Percentiles rank a stretch among this genome's conserved stretches.
Conservation (phyloP, 2,113 vertebrate species). For the Prionailurus bengalensis region DNA sequence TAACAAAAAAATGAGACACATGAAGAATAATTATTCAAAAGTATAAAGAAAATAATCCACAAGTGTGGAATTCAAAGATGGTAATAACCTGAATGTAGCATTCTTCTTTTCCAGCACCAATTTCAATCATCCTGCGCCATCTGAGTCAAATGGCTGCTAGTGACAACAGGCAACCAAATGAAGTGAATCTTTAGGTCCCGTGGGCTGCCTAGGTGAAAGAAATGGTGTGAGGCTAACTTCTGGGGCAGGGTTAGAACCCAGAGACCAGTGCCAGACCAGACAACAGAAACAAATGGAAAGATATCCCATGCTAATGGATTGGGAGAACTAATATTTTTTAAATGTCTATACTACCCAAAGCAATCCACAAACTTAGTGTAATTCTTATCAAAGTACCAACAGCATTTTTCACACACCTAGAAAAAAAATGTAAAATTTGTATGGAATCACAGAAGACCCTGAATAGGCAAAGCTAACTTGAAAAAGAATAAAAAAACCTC, state of each 20-base stretch:
- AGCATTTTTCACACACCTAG: too few species aligned
- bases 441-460: too few species aligned
- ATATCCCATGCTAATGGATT: too few species aligned
- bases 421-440: too few species aligned
- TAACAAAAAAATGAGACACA: background rate
- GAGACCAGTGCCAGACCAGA: background rate
- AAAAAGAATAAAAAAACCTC: too few species aligned
- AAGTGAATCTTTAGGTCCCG: background rate
- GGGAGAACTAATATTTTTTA: too few species aligned
- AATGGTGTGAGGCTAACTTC: background rate
- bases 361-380: too few species aligned
- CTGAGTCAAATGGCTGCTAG: background rate
- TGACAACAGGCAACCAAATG: background rate
- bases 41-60: background rate
- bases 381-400: too few species aligned
- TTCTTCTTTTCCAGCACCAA: background rate
- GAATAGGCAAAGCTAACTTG: too few species aligned
- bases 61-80: background rate
- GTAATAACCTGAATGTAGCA: background rate
- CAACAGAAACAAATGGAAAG: too few species aligned
- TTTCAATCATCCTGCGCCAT: background rate
- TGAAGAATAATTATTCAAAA: constrained; percentile 1
- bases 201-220: background rate
- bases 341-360: too few species aligned
- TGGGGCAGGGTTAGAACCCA: background rate